Evolutionary conservation across 1,140 invertebrate species (phyloP).

Genomic region (Stenopsyche tienmushanensis): DNA sequence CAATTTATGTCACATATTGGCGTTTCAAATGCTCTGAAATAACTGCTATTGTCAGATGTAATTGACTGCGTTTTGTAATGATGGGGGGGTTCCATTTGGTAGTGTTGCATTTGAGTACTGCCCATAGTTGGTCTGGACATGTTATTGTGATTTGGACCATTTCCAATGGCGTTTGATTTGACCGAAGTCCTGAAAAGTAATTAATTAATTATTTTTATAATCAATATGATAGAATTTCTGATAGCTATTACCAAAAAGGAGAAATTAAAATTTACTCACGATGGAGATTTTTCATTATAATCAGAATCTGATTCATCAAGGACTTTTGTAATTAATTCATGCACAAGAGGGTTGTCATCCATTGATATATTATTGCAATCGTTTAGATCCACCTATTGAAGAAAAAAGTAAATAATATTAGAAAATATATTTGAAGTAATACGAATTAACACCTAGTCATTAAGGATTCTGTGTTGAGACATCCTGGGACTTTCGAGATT

Average conservation of each 20-base stretch:
- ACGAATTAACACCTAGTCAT: no score
- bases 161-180: not conserved
- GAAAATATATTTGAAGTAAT: no score
- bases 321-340: constrained; percentile 64
- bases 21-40: not conserved
- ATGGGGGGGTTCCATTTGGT: not conserved
- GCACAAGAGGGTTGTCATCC: constrained; percentile 64
- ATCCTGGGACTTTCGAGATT: no score
- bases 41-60: not conserved
- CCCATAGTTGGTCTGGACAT: not conserved
- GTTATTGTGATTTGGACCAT: not conserved
- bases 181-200: constrained; percentile 9
- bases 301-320: constrained; percentile 57
- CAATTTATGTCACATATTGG: not conserved
- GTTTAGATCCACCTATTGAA: constrained; percentile 43
- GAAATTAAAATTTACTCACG: constrained; percentile 21
- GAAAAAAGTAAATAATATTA: not conserved
- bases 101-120: not conserved
- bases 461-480: no score
- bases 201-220: not conserved
- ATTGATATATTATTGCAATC: constrained; percentile 36
- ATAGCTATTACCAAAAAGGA: not conserved
- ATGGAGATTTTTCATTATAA: constrained; percentile 21
- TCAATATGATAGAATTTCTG: not conserved
- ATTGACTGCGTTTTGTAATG: not conserved